phyloP scores from a whole-genome alignment of 2,888 invertebrate species.

The Tipula confusa region DNA sequence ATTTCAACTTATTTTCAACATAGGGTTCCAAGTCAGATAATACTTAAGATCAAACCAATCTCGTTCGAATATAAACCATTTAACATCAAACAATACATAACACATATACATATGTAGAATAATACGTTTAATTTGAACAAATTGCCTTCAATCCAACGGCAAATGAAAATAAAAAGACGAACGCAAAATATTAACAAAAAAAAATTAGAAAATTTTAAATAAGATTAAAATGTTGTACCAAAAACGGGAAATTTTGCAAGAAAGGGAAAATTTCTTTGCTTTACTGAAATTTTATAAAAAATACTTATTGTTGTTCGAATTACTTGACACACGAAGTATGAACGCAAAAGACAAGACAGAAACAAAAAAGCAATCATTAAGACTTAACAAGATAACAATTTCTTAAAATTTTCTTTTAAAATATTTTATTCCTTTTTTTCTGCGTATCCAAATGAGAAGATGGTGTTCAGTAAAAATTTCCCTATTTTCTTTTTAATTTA shows the following conservation, averaged over 20 bases:
- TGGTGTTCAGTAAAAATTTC: neutral
- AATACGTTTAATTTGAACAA: neutral
- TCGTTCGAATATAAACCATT: neutral
- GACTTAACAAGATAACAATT: neutral
- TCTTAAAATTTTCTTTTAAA: neutral
- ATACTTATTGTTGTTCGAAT: neutral
- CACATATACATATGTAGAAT: too few relatives aligned
- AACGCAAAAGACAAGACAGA: neutral
- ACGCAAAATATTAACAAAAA: neutral
- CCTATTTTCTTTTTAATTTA: neutral
- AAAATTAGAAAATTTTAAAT: neutral
- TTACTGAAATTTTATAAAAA: neutral
- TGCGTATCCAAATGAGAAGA: neutral
- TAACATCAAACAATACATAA: neutral
- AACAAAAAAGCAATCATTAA: neutral
- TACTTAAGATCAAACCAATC: neutral
- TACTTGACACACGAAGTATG: neutral
- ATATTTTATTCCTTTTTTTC: neutral
- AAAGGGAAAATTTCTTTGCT: neutral
- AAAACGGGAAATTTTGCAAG: neutral
- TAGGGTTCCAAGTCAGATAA: neutral
- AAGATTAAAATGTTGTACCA: neutral
- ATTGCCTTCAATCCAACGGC: neutral
- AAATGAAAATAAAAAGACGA: neutral
- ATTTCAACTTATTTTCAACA: too few relatives aligned